Conservation (phyloP, 2,797 vertebrate genomes). For the Stomatorhinus walkeri region DNA sequence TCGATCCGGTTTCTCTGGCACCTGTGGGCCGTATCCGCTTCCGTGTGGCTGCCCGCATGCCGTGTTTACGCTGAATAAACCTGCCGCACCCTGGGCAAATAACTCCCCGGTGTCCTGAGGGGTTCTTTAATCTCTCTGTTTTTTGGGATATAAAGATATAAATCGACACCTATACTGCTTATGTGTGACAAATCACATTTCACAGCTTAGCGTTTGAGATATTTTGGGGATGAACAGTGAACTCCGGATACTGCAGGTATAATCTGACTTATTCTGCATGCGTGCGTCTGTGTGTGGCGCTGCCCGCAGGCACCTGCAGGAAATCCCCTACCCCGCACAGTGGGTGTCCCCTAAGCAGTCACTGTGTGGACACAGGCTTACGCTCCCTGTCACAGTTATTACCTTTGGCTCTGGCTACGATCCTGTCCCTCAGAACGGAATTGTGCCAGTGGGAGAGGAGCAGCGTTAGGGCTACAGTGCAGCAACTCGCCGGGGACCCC, state of each 20-base stretch:
- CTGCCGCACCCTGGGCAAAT: slow-evolving; percentile 6
- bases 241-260: background rate
- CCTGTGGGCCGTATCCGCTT: background rate
- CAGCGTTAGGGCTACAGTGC: background rate
- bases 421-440: background rate
- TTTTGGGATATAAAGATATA: background rate
- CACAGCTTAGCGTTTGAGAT: background rate
- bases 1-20: background rate
- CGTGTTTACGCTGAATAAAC: slow-evolving; percentile 1
- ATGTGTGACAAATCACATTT: background rate
- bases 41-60: background rate
- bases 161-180: background rate
- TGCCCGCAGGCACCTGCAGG: background rate
- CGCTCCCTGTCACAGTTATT: background rate
- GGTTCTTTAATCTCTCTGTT: background rate
- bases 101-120: background rate
- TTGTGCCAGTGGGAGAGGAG: background rate
- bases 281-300: background rate
- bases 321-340: background rate
- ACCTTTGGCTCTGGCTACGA: background rate
- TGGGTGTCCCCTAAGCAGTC: background rate
- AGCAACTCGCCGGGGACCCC: background rate
- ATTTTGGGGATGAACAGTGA: background rate
- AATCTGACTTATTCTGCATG: background rate
- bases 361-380: background rate